Conservation (phyloP, 2,113 vertebrate species). For the Elanoides forficatus region DNA sequence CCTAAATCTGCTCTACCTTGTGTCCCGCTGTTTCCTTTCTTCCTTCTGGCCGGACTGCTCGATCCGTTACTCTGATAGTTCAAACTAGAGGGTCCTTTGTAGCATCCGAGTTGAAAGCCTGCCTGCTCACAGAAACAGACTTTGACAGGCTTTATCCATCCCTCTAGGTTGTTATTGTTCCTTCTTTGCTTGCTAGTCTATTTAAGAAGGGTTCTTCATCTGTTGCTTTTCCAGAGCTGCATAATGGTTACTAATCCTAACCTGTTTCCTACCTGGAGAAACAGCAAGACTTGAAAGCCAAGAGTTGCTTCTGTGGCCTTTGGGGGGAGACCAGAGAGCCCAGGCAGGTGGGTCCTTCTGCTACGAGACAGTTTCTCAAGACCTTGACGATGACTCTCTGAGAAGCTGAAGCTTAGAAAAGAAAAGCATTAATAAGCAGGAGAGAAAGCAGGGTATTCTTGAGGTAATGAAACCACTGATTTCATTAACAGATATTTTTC, state of each 20-base stretch:
- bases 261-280: background rate
- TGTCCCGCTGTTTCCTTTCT: background rate
- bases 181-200: background rate
- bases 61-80: background rate
- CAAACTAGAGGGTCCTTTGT: background rate
- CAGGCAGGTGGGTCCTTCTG: background rate
- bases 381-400: rapidly evolving
- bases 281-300: background rate
- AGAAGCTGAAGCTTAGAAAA: background rate
- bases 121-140: background rate
- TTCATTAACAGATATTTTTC: background rate
- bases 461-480: background rate
- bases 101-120: background rate
- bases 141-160: background rate
- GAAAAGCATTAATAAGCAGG: background rate
- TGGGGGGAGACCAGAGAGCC: background rate
- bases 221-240: background rate
- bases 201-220: background rate
- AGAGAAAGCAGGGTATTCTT: background rate
- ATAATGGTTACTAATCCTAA: background rate
- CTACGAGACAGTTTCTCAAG: background rate
- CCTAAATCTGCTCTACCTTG: background rate
- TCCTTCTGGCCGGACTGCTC: background rate
- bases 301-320: background rate
- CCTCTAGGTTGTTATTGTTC: background rate